Percentiles rank a stretch among this genome's conserved stretches.
Conservation (phyloP, 2,113 vertebrate species). For the Xenus cinereus region DNA sequence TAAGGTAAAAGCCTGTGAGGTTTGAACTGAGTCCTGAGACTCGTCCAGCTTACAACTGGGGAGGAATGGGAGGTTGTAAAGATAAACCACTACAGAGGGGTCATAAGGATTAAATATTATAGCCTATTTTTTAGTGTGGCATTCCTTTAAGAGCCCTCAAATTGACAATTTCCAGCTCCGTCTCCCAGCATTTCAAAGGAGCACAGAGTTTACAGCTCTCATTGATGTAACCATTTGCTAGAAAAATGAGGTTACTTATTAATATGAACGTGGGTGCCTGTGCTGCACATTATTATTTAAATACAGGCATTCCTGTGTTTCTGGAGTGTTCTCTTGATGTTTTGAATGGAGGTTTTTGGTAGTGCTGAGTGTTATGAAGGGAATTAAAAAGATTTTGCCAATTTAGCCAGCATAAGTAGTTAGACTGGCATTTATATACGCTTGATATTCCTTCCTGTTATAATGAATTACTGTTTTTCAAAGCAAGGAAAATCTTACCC, state of each 20-base stretch:
- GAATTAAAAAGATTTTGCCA: constrained; percentile 6
- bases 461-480: constrained; percentile 37
- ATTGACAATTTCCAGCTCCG: neutral
- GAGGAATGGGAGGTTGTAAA: neutral
- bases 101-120: neutral
- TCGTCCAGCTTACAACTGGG: neutral
- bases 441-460: neutral
- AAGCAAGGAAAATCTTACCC: constrained; percentile 56
- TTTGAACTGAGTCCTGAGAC: neutral
- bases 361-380: neutral
- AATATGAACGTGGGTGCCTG: neutral
- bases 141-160: neutral
- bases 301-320: neutral
- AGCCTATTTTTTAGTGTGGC: neutral
- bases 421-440: neutral
- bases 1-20: neutral
- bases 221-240: neutral
- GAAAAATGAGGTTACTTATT: neutral
- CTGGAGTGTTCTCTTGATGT: neutral
- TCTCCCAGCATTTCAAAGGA: neutral
- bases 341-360: constrained; percentile 12
- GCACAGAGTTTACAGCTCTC: neutral
- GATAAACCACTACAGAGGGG: neutral
- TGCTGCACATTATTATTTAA: neutral
- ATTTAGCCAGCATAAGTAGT: neutral